A percentile compares a stretch with the other conserved stretches of the same genome.
These are phyloP conservation scores for Beris morrisii DNA, from an alignment of 2,888 invertebrate species.

Conservation along the genomic window DNA sequence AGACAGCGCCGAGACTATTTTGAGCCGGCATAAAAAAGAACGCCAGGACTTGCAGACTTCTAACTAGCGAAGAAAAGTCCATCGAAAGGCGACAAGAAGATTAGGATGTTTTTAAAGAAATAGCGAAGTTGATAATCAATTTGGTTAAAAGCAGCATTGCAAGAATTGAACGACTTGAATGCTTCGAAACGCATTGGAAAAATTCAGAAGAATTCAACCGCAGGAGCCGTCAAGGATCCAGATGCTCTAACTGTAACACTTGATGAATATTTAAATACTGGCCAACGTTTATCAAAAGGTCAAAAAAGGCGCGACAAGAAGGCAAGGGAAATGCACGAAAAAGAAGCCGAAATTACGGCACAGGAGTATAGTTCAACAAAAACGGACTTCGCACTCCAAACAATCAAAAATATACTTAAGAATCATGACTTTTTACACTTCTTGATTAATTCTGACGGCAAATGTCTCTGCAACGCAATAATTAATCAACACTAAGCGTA, in stretches of 20 bases:
- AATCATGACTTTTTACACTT: constrained; percentile 67
- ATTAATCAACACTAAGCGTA: constrained; percentile 72
- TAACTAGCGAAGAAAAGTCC: constrained; percentile 86
- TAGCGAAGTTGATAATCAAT: constrained; percentile 73
- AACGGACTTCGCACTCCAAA: constrained; percentile 76
- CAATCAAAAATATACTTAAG: constrained; percentile 69
- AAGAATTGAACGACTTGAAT: constrained; percentile 57
- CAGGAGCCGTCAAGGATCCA: no score
- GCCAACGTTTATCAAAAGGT: constrained; percentile 72
- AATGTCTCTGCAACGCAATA: constrained; percentile 87
- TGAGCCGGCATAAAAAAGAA: no score
- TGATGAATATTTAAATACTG: constrained; percentile 36
- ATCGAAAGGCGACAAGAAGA: constrained; percentile 87
- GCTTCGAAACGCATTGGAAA: constrained; percentile 28
- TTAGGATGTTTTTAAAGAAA: constrained; percentile 80
- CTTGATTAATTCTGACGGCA: constrained; percentile 84
- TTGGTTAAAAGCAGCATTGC: constrained; percentile 71
- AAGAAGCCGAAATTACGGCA: constrained; percentile 74
- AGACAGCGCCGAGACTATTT: no score
- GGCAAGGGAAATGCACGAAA: constrained; percentile 72
- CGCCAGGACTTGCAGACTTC: no score
- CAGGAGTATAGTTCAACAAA: constrained; percentile 75
- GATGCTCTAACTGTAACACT: no score
- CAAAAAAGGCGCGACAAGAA: constrained; percentile 87
- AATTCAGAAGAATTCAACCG: background rate